Evolutionary conservation across 2,888 invertebrate genomes (phyloP).

Genomic region (Pterostichus madidus): DNA sequence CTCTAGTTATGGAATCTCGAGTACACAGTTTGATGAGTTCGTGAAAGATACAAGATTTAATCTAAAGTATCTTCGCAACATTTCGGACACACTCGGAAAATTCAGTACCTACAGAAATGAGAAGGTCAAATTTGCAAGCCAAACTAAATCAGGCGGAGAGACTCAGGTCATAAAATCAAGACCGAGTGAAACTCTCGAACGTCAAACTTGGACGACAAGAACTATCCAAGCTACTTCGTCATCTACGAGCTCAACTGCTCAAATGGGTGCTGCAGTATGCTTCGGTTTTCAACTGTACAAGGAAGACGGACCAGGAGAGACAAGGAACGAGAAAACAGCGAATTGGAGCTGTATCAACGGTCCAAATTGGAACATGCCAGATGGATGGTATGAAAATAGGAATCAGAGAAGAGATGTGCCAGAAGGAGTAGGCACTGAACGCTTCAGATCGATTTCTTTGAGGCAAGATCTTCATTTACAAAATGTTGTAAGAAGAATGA

Average conservation of each 20-base stretch:
- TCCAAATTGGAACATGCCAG: slow-evolving; percentile 40
- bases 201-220: slow-evolving; percentile 67
- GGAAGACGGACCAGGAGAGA: slow-evolving; percentile 69
- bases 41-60: slow-evolving; percentile 69
- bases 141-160: slow-evolving; percentile 69
- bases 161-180: slow-evolving; percentile 69
- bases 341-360: slow-evolving; percentile 61
- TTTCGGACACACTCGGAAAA: slow-evolving; percentile 70
- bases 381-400: slow-evolving; percentile 53
- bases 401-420: slow-evolving; percentile 29
- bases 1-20: slow-evolving; percentile 70
- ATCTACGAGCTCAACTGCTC: slow-evolving; percentile 69
- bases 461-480: slow-evolving; percentile 2
- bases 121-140: slow-evolving; percentile 69
- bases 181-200: slow-evolving; percentile 68
- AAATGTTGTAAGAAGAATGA: background rate
- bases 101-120: slow-evolving; percentile 69
- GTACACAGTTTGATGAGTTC: slow-evolving; percentile 69
- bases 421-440: slow-evolving; percentile 7
- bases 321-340: slow-evolving; percentile 15
- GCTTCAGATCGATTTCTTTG: background rate
- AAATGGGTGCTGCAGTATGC: slow-evolving; percentile 69
- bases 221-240: slow-evolving; percentile 69
- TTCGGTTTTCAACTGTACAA: slow-evolving; percentile 70
- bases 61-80: slow-evolving; percentile 68